Percentiles rank a stretch among this genome's conserved stretches.
Conservation (phyloP, 2,888 invertebrate genomes). For the Polylopha cassiicola region DNA sequence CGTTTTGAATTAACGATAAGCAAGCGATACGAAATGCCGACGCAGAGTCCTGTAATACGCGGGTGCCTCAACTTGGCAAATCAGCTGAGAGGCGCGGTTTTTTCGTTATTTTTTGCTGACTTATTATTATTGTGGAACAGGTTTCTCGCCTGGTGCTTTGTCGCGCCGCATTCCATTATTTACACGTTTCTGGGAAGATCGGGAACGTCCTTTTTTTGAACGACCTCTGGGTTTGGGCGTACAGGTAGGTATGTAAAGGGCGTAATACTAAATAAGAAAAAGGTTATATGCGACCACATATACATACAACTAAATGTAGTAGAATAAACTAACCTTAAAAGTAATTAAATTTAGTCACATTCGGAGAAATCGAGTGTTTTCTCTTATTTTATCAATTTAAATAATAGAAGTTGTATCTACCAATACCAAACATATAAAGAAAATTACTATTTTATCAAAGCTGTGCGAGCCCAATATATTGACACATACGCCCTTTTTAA, state of each 20-base stretch:
- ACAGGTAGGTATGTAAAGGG: conserved; percentile 15
- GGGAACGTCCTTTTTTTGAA: conserved; percentile 16
- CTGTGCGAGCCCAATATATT: too few species aligned
- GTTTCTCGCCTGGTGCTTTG: conserved; percentile 26
- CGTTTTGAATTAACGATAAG: conserved; percentile 12
- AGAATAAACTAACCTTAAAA: too few species aligned
- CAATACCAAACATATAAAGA: too few species aligned
- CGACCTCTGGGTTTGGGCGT: conserved; percentile 19
- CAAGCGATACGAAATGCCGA: conserved; percentile 15
- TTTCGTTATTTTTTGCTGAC: conserved; percentile 31
- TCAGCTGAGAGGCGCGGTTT: conserved; percentile 34
- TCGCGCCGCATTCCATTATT: conserved; percentile 25
- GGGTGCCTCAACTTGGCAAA: conserved; percentile 32
- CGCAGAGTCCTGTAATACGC: conserved; percentile 25
- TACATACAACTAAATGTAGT: too few species aligned
- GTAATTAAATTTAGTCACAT: too few species aligned
- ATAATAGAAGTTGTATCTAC: too few species aligned
- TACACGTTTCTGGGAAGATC: conserved; percentile 23
- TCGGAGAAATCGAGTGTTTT: too few species aligned
- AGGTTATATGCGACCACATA: conserved; percentile 7
- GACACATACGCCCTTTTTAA: conserved; percentile 4
- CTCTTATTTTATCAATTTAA: too few species aligned
- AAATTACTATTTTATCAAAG: too few species aligned
- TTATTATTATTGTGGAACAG: conserved; percentile 26
- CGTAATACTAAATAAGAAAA: conserved; percentile 5